A percentile compares a stretch with the other conserved stretches of the same genome.
Evolutionary conservation across 2,797 vertebrate species (phyloP).

Genomic region (Sorex maritimensis): DNA sequence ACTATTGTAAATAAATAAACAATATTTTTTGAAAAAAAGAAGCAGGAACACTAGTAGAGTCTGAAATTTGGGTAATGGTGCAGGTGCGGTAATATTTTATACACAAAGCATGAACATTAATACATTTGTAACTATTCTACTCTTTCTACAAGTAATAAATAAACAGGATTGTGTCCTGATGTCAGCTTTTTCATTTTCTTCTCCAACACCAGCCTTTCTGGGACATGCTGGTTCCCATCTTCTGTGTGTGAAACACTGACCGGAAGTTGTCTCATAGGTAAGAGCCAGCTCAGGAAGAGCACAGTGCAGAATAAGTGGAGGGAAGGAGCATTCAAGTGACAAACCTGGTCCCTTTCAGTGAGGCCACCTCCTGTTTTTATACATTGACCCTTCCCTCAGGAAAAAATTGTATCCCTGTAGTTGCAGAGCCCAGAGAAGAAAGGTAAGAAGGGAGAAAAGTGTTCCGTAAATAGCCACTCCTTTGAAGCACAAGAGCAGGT

Average conservation of each 20-base stretch:
- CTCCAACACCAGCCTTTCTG: neutral
- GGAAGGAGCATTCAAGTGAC: neutral
- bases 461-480: slow-evolving; percentile 8
- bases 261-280: neutral
- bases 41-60: too few relatives aligned
- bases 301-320: neutral
- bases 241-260: neutral
- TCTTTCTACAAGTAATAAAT: too few relatives aligned
- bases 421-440: neutral
- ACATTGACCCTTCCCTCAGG: neutral
- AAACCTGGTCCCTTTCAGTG: neutral
- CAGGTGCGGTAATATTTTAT: too few relatives aligned
- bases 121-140: too few relatives aligned
- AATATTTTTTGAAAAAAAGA: too few relatives aligned
- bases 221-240: accelerated
- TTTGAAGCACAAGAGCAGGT: neutral
- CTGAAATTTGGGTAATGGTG: too few relatives aligned
- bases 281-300: neutral
- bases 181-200: neutral
- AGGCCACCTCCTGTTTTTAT: neutral
- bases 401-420: neutral
- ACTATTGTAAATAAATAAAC: too few relatives aligned
- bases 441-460: neutral
- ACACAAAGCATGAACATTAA: too few relatives aligned
- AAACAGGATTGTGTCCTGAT: neutral